Percentiles rank a stretch among this genome's conserved stretches.
Evolutionary conservation across 2,113 vertebrate species (phyloP).

Genomic region (Oryzias celebensis): DNA sequence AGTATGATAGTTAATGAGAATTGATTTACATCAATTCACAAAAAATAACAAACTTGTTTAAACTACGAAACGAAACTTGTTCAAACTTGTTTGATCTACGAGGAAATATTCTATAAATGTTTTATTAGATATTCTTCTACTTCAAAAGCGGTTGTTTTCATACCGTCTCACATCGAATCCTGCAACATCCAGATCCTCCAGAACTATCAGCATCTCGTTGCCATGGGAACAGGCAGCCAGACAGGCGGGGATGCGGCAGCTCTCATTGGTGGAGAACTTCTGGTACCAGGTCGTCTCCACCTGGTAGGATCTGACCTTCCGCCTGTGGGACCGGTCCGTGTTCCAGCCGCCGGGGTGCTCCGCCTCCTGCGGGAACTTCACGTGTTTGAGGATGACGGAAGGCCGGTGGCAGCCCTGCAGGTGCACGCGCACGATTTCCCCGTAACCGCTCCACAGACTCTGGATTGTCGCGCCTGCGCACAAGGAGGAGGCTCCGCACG

Average conservation of each 20-base stretch:
- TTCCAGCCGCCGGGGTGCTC: conserved; percentile 64
- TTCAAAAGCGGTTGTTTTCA: too few relatives aligned
- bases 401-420: conserved; percentile 67
- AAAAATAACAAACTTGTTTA: too few relatives aligned
- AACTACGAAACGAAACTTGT: too few relatives aligned
- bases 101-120: too few relatives aligned
- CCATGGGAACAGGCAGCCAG: conserved; percentile 68
- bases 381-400: conserved; percentile 76
- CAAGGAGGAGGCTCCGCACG: conserved; percentile 63
- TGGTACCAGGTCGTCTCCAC: conserved; percentile 80
- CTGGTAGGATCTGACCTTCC: conserved; percentile 77
- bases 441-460: conserved; percentile 78
- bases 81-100: too few relatives aligned
- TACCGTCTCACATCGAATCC: conserved; percentile 74
- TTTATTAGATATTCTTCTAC: too few relatives aligned
- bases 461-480: conserved; percentile 69
- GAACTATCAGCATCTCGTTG: conserved; percentile 77
- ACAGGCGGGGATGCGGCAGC: conserved; percentile 68
- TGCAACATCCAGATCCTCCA: conserved; percentile 77
- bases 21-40: too few relatives aligned
- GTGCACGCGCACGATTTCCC: conserved; percentile 74
- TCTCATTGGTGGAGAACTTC: conserved; percentile 68
- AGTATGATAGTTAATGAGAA: too few relatives aligned
- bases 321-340: conserved; percentile 71
- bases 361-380: conserved; percentile 66